Evolutionary conservation across 2,888 invertebrate species (phyloP).

Genomic region (Drosophila incognita): DNA sequence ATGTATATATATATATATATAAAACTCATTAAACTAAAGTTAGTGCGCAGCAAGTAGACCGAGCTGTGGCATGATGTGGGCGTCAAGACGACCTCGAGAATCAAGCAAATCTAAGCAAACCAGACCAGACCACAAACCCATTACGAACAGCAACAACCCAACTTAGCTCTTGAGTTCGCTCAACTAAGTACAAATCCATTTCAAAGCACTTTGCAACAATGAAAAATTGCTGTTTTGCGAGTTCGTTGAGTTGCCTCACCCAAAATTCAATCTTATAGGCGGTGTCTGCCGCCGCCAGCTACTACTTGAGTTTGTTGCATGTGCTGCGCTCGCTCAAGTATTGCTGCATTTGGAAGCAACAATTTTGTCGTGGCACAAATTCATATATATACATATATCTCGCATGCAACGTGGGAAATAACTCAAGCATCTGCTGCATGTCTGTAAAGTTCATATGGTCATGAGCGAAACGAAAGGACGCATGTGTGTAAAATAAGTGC

Average conservation of each 20-base stretch:
- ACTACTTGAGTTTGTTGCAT: conserved; percentile 38
- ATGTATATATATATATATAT: conserved; percentile 22
- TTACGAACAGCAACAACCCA: conserved; percentile 25
- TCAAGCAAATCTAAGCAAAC: conserved; percentile 39
- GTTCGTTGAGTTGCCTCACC: conserved; percentile 28
- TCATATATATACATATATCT: conserved; percentile 5
- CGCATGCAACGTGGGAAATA: conserved; percentile 46
- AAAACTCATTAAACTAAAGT: conserved; percentile 75
- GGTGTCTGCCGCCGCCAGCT: conserved; percentile 39
- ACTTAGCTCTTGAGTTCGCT: conserved; percentile 30
- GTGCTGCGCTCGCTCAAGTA: conserved; percentile 29
- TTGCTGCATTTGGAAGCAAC: conserved; percentile 46
- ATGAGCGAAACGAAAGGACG: conserved; percentile 16
- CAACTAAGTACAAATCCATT: conserved; percentile 61
- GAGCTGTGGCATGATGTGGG: conserved; percentile 28
- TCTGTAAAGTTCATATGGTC: conserved; percentile 47
- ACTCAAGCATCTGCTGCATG: conserved; percentile 23
- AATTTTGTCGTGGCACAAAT: conserved; percentile 45
- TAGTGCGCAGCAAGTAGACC: conserved; percentile 28
- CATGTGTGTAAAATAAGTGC: not conserved
- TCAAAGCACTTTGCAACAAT: conserved; percentile 62
- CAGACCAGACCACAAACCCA: conserved; percentile 30
- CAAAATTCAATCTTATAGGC: conserved; percentile 46
- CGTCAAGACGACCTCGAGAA: conserved; percentile 52
- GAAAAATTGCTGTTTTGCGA: conserved; percentile 52